Conservation (phyloP, 2,888 invertebrate genomes). For the Scrobipalpa costella region DNA sequence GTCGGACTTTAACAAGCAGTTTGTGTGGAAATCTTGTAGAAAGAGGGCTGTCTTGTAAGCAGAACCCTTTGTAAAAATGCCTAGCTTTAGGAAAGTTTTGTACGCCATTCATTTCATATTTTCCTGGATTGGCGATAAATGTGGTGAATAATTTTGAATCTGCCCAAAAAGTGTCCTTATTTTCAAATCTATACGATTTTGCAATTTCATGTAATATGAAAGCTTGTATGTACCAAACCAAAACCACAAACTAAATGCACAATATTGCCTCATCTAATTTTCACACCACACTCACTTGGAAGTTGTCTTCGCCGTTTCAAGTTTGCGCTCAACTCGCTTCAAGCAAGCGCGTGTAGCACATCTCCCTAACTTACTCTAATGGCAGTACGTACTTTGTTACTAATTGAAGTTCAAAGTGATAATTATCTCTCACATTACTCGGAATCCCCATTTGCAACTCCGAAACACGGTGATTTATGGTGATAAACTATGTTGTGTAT, state of each 20-base stretch:
- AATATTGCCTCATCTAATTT: not conserved
- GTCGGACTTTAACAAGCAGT: constrained; percentile 27
- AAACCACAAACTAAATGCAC: not conserved
- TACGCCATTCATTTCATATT: too few relatives aligned
- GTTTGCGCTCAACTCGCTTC: constrained; percentile 3
- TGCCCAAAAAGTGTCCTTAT: too few relatives aligned
- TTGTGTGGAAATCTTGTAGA: constrained; percentile 26
- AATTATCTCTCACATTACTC: constrained; percentile 16
- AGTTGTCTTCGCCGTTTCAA: not conserved
- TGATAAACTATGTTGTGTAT: constrained; percentile 20
- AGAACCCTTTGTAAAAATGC: constrained; percentile 17
- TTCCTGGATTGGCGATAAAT: too few relatives aligned
- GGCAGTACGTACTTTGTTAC: constrained; percentile 17
- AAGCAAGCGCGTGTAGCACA: not conserved
- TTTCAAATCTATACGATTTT: too few relatives aligned
- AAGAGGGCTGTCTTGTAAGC: constrained; percentile 11
- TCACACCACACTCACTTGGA: not conserved
- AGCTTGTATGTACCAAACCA: not conserved
- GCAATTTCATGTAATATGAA: too few relatives aligned
- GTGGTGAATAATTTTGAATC: too few relatives aligned
- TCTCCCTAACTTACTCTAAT: constrained; percentile 17
- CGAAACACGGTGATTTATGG: constrained; percentile 20
- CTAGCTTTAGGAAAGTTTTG: constrained; percentile 1
- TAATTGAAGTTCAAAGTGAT: constrained; percentile 25
- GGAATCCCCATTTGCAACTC: constrained; percentile 18